These are phyloP conservation scores for Ectemnius cavifrons DNA, from an alignment of 2,888 invertebrate species.

Conservation along the genomic window DNA sequence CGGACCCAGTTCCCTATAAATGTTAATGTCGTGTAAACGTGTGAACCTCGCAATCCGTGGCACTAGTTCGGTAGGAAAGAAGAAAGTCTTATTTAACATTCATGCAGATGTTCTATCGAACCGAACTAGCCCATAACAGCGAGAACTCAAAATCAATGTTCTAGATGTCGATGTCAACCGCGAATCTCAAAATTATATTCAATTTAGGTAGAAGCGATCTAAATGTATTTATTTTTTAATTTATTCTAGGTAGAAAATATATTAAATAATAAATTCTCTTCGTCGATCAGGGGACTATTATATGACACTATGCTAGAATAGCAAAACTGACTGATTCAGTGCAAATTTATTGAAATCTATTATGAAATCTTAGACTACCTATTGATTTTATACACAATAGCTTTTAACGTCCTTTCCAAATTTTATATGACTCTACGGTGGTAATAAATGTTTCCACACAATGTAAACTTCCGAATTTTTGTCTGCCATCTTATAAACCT, in stretches of 20 bases:
- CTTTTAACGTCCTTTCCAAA: conserved; percentile 65
- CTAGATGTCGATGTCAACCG: conserved; percentile 63
- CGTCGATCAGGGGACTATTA: conserved; percentile 46
- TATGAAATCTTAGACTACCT: conserved; percentile 47
- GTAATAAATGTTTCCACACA: conserved; percentile 69
- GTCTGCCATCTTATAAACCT: conserved; percentile 33
- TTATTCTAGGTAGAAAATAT: conserved; percentile 76
- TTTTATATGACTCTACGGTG: conserved; percentile 70
- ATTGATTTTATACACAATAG: conserved; percentile 58
- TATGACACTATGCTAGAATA: conserved; percentile 40
- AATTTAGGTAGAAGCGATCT: conserved; percentile 77
- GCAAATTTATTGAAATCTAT: conserved; percentile 45
- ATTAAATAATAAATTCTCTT: conserved; percentile 70
- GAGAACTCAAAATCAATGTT: conserved; percentile 67
- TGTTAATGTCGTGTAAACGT: conserved; percentile 61
- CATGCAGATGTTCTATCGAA: conserved; percentile 44
- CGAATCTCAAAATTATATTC: conserved; percentile 71
- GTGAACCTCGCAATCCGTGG: conserved; percentile 36
- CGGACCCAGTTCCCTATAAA: conserved; percentile 69
- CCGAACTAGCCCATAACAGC: conserved; percentile 51
- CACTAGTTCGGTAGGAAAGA: conserved; percentile 67
- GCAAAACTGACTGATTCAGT: conserved; percentile 34
- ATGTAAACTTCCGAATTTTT: conserved; percentile 32
- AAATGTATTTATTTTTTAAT: conserved; percentile 77
- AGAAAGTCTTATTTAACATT: conserved; percentile 59